Base-by-base conservation (phyloP, 2,888 invertebrate species). In the Eulithis testata region DNA sequence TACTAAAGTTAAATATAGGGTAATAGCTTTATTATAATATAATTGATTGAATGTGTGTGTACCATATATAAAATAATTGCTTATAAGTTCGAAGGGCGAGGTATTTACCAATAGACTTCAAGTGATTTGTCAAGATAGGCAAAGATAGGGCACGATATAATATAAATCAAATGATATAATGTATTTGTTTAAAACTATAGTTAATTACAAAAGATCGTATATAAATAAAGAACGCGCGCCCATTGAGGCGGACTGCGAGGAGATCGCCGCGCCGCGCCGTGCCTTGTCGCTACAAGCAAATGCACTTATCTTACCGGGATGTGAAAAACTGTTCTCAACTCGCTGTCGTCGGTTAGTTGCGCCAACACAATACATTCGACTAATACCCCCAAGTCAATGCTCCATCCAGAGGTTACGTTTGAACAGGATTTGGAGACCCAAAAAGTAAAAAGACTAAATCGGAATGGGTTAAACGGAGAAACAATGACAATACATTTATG, bases 241-340 rank as follows among this genome's bases (percentile, higher is more conserved):
- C 88, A 89, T 87, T 85, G 86, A 87, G 86, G 85, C 89, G 85
- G 86, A 78, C 79, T 80, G 84, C 83, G 83, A 82, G 80, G 84
- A 86, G 88, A 84, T 83, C 89, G 77, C 89, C 81, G 85, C 86
- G 86, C 80, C 88, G 88, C 87, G 90, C 80, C 88, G 88, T 87
- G 90, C 85, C 91, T 80, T 88, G 92, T 89, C 82, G 86, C 85
- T 87, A 93, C 93, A 93, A 93, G 93, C 88, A 93, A 93, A 93
- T 91, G 93, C 93, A 93, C 93, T 93, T 93, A 93, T 91, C 90
- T 91, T 83, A 87, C 88, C 84, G 88, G 86, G 85, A 88, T 85
- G 89, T 90, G 90, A 91, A 90, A 90, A 91, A 91, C 89, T 87
- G 89, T 88, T 85, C 80, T 82, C 81, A 83, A 84, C 84, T 80